Conservation (phyloP, 2,888 invertebrate species). For the Electrophaes corylata region DNA sequence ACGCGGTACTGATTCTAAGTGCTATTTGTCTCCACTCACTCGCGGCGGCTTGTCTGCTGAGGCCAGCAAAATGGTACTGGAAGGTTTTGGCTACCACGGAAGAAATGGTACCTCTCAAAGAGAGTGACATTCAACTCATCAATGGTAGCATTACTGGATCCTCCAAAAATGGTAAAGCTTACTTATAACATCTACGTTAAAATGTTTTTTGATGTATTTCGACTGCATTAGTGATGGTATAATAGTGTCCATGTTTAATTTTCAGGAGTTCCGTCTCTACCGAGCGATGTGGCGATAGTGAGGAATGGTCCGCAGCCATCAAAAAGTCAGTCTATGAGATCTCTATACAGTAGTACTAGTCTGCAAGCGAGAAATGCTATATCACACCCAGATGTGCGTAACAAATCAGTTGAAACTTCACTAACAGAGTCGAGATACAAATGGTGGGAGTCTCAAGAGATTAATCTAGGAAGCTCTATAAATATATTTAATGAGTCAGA, state of each 20-base stretch:
- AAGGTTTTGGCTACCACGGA: slow-evolving; percentile 61
- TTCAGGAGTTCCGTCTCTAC: slow-evolving; percentile 55
- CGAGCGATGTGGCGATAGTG: slow-evolving; percentile 43
- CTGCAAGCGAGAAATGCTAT: slow-evolving; percentile 68
- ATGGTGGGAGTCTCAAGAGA: slow-evolving; percentile 85
- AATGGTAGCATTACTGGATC: slow-evolving; percentile 61
- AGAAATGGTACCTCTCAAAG: slow-evolving; percentile 67
- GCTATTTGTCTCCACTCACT: slow-evolving; percentile 86
- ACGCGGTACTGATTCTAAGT: slow-evolving; percentile 85
- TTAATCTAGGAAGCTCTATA: slow-evolving; percentile 85
- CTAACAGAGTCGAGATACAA: slow-evolving; percentile 66
- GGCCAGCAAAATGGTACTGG: slow-evolving; percentile 88
- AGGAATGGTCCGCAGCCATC: slow-evolving; percentile 55
- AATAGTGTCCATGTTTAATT: slow-evolving; percentile 28
- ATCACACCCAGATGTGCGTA: slow-evolving; percentile 73
- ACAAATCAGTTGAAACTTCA: slow-evolving; percentile 54
- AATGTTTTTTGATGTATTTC: not conserved
- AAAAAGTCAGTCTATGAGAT: slow-evolving; percentile 72
- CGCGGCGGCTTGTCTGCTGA: slow-evolving; percentile 84
- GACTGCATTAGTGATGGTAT: not conserved
- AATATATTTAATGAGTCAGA: slow-evolving; percentile 80
- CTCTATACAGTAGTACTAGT: slow-evolving; percentile 58
- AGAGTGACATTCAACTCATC: slow-evolving; percentile 55
- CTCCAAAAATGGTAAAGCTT: slow-evolving; percentile 58
- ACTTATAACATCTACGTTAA: not conserved